A percentile compares a stretch with the other conserved stretches of the same genome.
Conservation (phyloP, 1,140 invertebrate species). For the Leucophenga varia region DNA sequence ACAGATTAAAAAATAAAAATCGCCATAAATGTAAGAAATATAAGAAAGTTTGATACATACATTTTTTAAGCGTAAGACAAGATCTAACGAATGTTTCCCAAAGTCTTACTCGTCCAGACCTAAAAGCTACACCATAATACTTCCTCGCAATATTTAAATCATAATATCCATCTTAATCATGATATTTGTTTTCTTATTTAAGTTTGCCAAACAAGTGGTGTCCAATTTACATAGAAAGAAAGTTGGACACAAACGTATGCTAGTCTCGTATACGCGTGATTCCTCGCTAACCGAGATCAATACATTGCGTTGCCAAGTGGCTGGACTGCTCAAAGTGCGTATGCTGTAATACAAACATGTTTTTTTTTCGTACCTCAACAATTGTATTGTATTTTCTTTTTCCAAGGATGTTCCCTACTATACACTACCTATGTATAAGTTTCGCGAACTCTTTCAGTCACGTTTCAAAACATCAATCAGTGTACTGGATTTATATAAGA, state of each 20-base stretch:
- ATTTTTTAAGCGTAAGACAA: too few species aligned
- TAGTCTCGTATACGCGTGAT: slow-evolving; percentile 72
- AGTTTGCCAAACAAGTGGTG: slow-evolving; percentile 75
- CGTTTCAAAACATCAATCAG: slow-evolving; percentile 77
- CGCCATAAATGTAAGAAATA: neutral
- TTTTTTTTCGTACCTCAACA: slow-evolving; percentile 14
- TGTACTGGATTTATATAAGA: slow-evolving; percentile 78
- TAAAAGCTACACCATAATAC: neutral
- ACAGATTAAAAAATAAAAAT: too few species aligned
- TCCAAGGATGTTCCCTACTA: slow-evolving; percentile 71
- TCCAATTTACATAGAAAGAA: slow-evolving; percentile 80
- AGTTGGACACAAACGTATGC: slow-evolving; percentile 79
- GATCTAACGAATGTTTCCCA: too few species aligned
- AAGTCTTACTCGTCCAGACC: too few species aligned
- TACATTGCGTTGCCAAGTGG: slow-evolving; percentile 66
- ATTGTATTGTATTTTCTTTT: slow-evolving; percentile 7
- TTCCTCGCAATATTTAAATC: neutral
- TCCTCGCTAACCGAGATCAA: slow-evolving; percentile 65
- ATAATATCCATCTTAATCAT: neutral
- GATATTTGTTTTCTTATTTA: neutral
- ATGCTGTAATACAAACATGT: slow-evolving; percentile 10
- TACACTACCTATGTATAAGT: slow-evolving; percentile 79
- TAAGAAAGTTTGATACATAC: neutral
- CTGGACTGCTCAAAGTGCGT: slow-evolving; percentile 62
- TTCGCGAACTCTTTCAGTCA: slow-evolving; percentile 81